Conservation (phyloP, 1,140 invertebrate species). For the Littorina saxatilis region DNA sequence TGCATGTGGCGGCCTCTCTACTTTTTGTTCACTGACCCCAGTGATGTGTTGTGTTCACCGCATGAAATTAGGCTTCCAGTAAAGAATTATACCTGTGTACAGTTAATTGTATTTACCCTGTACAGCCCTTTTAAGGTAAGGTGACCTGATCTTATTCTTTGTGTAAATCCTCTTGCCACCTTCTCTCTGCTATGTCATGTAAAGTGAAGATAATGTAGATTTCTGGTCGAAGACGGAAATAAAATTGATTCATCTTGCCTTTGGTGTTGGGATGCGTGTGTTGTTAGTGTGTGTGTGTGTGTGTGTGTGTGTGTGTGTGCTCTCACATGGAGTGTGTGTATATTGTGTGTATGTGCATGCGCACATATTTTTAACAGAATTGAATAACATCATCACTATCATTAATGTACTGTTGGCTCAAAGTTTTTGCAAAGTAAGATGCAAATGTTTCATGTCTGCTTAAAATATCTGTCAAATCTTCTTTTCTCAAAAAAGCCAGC, state of each 20-base stretch:
- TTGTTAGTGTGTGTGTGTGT: too few relatives aligned
- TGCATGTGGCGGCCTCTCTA: background rate
- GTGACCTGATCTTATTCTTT: background rate
- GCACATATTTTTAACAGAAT: background rate
- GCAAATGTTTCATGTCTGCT: too few relatives aligned
- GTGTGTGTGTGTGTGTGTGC: conserved; percentile 19
- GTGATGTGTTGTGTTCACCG: background rate
- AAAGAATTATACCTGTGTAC: too few relatives aligned
- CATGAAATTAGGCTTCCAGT: background rate
- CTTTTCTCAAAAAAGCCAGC: too few relatives aligned
- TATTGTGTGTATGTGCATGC: background rate
- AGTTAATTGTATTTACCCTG: too few relatives aligned
- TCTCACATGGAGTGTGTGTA: background rate
- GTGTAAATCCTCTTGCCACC: too few relatives aligned
- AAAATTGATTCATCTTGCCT: background rate
- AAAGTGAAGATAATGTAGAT: conserved; percentile 17
- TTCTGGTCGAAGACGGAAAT: conserved; percentile 7
- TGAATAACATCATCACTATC: background rate
- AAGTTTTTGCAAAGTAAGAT: too few relatives aligned
- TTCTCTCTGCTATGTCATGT: background rate
- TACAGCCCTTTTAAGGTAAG: background rate
- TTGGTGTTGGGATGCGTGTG: background rate
- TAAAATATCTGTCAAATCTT: too few relatives aligned
- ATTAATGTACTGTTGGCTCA: too few relatives aligned
- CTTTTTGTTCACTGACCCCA: background rate